Evolutionary conservation across 2,797 vertebrate genomes (phyloP).

Genomic region (Sebastes vulpes): DNA sequence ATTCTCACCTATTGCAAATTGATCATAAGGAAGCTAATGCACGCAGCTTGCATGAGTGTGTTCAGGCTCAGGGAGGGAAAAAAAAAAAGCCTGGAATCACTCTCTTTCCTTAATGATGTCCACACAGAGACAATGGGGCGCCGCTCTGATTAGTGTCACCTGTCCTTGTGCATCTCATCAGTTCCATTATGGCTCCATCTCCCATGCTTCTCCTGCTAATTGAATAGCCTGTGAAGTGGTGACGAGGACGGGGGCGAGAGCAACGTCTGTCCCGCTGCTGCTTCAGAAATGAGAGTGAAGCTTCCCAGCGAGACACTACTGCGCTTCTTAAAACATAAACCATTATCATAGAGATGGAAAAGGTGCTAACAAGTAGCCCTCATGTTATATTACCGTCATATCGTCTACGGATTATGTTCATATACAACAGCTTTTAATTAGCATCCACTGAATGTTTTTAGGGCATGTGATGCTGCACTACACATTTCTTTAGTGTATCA

Average conservation of each 20-base stretch:
- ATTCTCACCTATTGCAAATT: conserved; percentile 51
- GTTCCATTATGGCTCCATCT: conserved; percentile 80
- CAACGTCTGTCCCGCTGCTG: conserved; percentile 70
- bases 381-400: conserved; percentile 42
- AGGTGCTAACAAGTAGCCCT: conserved; percentile 48
- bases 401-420: conserved; percentile 10
- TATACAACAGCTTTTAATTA: conserved; percentile 23
- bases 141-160: conserved; percentile 84
- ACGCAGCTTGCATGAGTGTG: conserved; percentile 51
- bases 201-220: conserved; percentile 80
- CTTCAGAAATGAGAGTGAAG: conserved; percentile 62
- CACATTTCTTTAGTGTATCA: not conserved
- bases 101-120: conserved; percentile 77
- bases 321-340: conserved; percentile 53
- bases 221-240: conserved; percentile 83
- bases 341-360: conserved; percentile 54
- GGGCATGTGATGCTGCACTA: not conserved
- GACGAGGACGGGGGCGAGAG: conserved; percentile 71
- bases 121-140: conserved; percentile 80
- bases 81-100: conserved; percentile 51
- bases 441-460: not conserved
- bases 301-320: conserved; percentile 53
- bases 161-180: conserved; percentile 86
- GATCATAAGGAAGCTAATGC: conserved; percentile 50
- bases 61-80: conserved; percentile 34